Base-by-base conservation (phyloP, 2,797 vertebrate genomes). In the Alcedo quadribrachys region DNA sequence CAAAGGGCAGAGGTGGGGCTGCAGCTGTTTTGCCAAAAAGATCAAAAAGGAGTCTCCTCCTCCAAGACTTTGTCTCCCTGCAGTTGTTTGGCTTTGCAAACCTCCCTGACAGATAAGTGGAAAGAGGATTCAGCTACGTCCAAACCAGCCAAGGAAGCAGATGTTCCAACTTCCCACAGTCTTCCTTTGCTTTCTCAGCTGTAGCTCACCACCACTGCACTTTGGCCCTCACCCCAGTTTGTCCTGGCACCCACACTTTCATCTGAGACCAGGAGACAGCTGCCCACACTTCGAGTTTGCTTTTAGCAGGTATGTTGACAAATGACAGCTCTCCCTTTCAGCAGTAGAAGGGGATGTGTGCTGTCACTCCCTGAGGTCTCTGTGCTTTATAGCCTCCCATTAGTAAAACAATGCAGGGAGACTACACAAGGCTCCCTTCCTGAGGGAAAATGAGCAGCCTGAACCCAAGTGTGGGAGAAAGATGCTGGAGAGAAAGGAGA, bases 201-300 rank as follows among this genome's bases (percentile, higher is more conserved):
- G 91, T 24, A 76, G 74, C 74, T 88, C 76, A 5, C 19, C 76
- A 43, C 13, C 18, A 5, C 28, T 5, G 40, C 0, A 0, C 84
- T 32, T 8, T 20, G 50, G 42, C 82, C 63, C 77, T 21, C 62
- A 7, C 12, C 45, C 43, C 1, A 0, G 6, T 15, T 5, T 28
- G 25, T 20, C n/a, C 9, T 2, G 0, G 43, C 43, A 7, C 0
- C 0, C 25, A 48, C 2, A 0, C 70, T 75, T 57, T 11, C 35
- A 28, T 5, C 19, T 0, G 0, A 46, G 62, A 74, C 27, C 20
- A 12, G 1, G 12, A 19, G 53, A 12, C 62, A 32, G 27, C 67
- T 1, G 1, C 73, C 15, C 74, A 14, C 4, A 0, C 55, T 42
- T 45, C 5, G 0, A 1, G 4, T 8, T 21, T 7, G 37, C 25